Evolutionary conservation across 2,888 invertebrate species (phyloP), one percentile per base, ranked within the genome.

Genomic region (Drosophila limbata): DNA sequence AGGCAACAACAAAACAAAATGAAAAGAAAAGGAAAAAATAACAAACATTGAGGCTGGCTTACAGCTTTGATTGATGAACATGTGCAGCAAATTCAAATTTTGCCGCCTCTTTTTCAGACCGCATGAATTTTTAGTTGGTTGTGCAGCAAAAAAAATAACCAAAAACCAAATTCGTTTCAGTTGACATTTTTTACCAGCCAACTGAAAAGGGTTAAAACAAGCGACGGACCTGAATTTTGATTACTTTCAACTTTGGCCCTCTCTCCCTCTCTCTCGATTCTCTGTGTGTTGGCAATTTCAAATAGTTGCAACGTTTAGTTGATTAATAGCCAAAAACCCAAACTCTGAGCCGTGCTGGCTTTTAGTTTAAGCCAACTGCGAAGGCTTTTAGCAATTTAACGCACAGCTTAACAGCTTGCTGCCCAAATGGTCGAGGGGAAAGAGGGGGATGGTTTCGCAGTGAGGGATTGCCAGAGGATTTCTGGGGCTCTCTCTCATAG

Each of bases 301-400:
- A 85, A 85, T 85, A 85, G 85, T 85, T 85, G 79, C 86, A 84
- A 72, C 85, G 84, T 85, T 85, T 85, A 86, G 85, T 85, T 85
- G 85, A 85, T 86, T 85, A 85, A 85, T 85, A 86, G 88, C 86
- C 81, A 69, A 73, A 68, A 70, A 69, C 47, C 44, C 57, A 47
- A 48, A 50, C 52, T 15, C 40, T 21, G 52, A 57, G 39, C 40
- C n/a, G 17, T 35, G 52, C 39, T 61, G 59, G 86, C 86, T 81
- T 79, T 83, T 73, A 73, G 81, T 83, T 88, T 74, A 84, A 87
- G 85, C 85, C 76, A 77, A 73, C 88, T 57, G 71, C 52, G 69
- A 79, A 76, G 81, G 79, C 85, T 88, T 85, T 86, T 86, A 88
- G 88, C 88, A 85, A 85, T 85, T 85, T 85, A 85, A 88, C 88